Evolutionary conservation across 2,888 invertebrate genomes (phyloP).

Genomic region (Marasmarcha lunaedactyla): DNA sequence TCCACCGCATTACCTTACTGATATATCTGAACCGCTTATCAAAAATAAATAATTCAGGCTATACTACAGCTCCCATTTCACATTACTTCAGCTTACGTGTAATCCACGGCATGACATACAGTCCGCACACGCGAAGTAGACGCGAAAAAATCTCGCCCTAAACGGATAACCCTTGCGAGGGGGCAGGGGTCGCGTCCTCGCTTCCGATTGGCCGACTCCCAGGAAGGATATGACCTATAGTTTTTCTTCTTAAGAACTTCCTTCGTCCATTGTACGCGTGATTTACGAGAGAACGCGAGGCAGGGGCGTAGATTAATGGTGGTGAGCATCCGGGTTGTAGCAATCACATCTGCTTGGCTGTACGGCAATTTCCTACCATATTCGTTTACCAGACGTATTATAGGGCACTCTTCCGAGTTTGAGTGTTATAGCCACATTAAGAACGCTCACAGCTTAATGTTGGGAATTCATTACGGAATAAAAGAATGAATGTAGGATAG

Average conservation of each 20-base stretch:
- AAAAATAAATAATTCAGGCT: conserved; percentile 38
- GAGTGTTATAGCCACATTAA: conserved; percentile 61
- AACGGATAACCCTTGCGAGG: conserved; percentile 43
- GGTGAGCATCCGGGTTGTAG: conserved; percentile 49
- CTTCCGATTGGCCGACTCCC: conserved; percentile 65
- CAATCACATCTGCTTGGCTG: conserved; percentile 54
- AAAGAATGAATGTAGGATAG: conserved; percentile 17
- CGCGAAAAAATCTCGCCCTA: conserved; percentile 43
- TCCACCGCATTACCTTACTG: not conserved
- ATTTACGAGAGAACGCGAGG: conserved; percentile 46
- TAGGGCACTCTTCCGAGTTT: conserved; percentile 55
- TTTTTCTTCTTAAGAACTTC: conserved; percentile 71
- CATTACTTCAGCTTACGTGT: conserved; percentile 30
- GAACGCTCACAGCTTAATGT: conserved; percentile 43
- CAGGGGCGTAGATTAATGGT: conserved; percentile 60
- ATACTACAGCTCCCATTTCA: conserved; percentile 25
- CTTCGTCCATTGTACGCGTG: conserved; percentile 65
- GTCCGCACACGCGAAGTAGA: conserved; percentile 20
- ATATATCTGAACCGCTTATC: conserved; percentile 17
- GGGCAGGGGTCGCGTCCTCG: conserved; percentile 24
- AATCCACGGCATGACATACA: conserved; percentile 40
- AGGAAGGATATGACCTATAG: conserved; percentile 71
- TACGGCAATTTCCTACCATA: conserved; percentile 60
- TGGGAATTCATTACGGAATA: conserved; percentile 29
- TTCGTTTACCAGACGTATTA: conserved; percentile 65